Conservation (phyloP, 2,113 vertebrate species). For the Muscicapa adusta region DNA sequence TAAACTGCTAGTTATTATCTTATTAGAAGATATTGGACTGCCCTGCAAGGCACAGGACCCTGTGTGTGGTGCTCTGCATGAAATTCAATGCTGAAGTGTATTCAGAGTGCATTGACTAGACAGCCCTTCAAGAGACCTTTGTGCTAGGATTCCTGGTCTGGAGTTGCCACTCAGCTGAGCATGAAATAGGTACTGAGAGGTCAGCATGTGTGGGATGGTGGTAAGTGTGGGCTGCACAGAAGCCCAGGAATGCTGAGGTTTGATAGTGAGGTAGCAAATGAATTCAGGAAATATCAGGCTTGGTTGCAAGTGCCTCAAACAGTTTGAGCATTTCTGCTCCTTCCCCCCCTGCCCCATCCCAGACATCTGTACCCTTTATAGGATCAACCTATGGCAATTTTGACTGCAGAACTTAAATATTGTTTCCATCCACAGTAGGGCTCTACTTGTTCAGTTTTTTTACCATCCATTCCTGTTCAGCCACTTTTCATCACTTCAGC, state of each 20-base stretch:
- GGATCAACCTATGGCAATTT: not conserved
- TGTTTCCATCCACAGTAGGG: not conserved
- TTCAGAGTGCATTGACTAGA: not conserved
- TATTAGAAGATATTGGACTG: not conserved
- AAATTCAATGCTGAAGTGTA: not conserved
- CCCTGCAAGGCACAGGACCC: not conserved
- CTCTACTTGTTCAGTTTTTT: not conserved
- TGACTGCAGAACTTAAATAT: not conserved
- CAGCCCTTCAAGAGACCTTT: not conserved
- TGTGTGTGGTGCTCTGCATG: not conserved
- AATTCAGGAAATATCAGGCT: not conserved
- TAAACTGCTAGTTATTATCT: not conserved
- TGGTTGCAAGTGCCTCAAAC: not conserved
- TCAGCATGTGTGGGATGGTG: not conserved
- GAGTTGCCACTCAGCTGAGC: not conserved
- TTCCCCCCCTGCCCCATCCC: fast-evolving
- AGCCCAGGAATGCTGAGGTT: not conserved
- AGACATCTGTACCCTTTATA: not conserved
- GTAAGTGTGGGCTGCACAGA: not conserved
- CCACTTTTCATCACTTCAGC: not conserved
- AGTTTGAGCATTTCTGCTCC: not conserved
- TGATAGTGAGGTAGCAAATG: not conserved
- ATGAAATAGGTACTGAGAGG: not conserved
- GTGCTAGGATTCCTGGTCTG: not conserved
- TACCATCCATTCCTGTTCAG: not conserved